Evolutionary conservation across 2,797 vertebrate genomes (phyloP), one percentile per base, ranked within the genome.

Genomic region (Chanos chanos): DNA sequence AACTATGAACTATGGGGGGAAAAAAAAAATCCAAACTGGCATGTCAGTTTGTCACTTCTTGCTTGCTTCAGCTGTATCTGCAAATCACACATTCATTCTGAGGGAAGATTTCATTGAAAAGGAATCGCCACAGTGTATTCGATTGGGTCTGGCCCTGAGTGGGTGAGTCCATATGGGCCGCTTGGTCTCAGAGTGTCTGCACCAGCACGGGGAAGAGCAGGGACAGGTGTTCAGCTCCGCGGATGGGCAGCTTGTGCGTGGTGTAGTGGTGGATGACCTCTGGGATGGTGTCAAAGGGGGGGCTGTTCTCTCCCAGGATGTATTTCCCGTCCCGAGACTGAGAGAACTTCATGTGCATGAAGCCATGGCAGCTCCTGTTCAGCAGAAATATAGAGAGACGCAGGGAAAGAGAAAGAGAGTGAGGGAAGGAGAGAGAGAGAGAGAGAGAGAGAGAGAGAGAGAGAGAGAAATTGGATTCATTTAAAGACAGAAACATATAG

Each of bases 271-370:
- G 78, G 67, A 97, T 89, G 61, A 94, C 90, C 66, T 91, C 92
- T 0, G 94, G 92, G 49, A 97, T 88, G 40, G 90, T 91, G 75
- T 91, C 81, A 44, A 97, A 96, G 1, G 89, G 90, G 1, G 89
- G 91, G 1, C 94, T 94, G 81, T 94, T 93, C 70, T 94, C 94
- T 19, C 94, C 94, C 37, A 97, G 86, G 30, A 94, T 78, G 6
- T 90, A 88, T 61, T 90, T 92, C 51, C 88, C 89, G 1, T 94
- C 93, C 67, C 90, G 89, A 0, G 84, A 93, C 61, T 82, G 70
- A 0, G 85, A 74, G 70, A 97, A 93, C 85, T 95, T 96, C 88
- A 97, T 93, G 65, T 97, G 94, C 90, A 95, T 93, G 67, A 94
- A 96, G 15, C 94, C 94, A 19, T 95, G 93, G 79, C 92, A 95